Evolutionary conservation across 2,797 vertebrate genomes (phyloP).

Genomic region (Typhlichthys subterraneus): DNA sequence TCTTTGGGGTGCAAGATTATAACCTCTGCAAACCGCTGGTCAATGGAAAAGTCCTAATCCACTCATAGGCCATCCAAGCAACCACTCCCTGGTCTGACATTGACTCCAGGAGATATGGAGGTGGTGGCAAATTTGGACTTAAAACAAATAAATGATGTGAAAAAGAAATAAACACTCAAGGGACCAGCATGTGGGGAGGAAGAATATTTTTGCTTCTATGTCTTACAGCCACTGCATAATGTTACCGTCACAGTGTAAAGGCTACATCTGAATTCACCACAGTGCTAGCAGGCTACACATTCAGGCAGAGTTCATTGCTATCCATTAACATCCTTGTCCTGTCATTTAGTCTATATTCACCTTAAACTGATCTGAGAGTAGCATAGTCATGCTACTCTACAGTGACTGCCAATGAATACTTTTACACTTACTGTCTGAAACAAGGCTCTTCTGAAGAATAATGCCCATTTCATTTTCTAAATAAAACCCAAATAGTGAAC

Average conservation of each 20-base stretch:
- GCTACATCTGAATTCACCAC: slow-evolving; percentile 24
- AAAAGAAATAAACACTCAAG: slow-evolving; percentile 66
- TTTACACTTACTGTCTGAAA: slow-evolving; percentile 55
- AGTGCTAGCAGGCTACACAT: neutral
- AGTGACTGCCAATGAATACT: slow-evolving; percentile 50
- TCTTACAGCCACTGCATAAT: slow-evolving; percentile 40
- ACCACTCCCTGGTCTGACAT: slow-evolving; percentile 59
- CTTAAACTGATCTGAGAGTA: slow-evolving; percentile 11
- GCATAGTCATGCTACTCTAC: slow-evolving; percentile 18
- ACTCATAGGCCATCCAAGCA: slow-evolving; percentile 59
- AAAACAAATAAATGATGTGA: slow-evolving; percentile 77
- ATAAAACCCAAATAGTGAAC: slow-evolving; percentile 57
- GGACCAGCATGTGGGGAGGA: slow-evolving; percentile 44
- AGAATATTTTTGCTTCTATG: slow-evolving; percentile 46
- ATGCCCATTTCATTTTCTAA: neutral
- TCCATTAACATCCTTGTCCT: neutral
- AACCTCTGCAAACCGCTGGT: slow-evolving; percentile 76
- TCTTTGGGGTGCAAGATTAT: slow-evolving; percentile 78
- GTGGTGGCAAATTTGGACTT: slow-evolving; percentile 74
- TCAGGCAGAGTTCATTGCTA: slow-evolving; percentile 16
- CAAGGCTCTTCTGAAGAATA: slow-evolving; percentile 39
- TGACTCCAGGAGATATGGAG: slow-evolving; percentile 66
- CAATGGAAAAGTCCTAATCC: slow-evolving; percentile 76
- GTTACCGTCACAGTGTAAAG: neutral
- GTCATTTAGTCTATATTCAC: slow-evolving; percentile 10